phyloP scores from a whole-genome alignment of 2,888 invertebrate species.

The Hyalella azteca region DNA sequence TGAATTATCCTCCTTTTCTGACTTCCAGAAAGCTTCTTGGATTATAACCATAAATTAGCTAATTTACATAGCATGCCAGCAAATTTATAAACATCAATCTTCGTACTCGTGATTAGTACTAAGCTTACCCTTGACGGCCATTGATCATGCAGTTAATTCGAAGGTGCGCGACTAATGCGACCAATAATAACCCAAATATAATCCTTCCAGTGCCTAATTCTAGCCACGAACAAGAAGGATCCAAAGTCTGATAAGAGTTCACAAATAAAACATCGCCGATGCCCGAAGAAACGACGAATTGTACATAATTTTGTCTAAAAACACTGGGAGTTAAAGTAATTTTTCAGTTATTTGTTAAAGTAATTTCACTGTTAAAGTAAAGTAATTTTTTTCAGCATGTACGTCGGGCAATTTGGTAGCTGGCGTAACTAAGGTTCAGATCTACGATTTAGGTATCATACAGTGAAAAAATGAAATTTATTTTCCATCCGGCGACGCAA shows the following conservation, averaged over 20 bases:
- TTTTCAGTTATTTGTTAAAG: too few species aligned
- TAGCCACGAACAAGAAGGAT: not conserved
- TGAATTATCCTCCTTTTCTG: not conserved
- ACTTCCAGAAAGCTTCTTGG: conserved; percentile 1
- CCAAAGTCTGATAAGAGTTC: not conserved
- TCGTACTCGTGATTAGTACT: conserved; percentile 4
- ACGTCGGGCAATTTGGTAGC: too few species aligned
- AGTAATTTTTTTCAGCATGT: too few species aligned
- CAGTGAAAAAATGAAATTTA: too few species aligned
- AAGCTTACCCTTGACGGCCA: not conserved
- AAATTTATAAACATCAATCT: conserved; percentile 29
- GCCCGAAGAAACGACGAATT: too few species aligned
- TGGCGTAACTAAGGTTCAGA: too few species aligned
- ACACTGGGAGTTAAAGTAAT: too few species aligned
- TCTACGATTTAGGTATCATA: too few species aligned
- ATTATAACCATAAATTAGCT: not conserved
- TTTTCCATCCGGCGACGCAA: too few species aligned
- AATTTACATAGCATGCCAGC: conserved; percentile 18
- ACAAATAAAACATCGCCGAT: conserved; percentile 27
- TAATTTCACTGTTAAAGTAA: too few species aligned
- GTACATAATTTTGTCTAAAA: too few species aligned
- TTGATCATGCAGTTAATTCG: conserved; percentile 21
- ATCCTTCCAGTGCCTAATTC: not conserved
- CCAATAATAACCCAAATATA: conserved; percentile 27
- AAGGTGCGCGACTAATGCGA: conserved; percentile 22